Conservation (phyloP, 2,797 vertebrate species). For the Artibeus jamaicensis region DNA sequence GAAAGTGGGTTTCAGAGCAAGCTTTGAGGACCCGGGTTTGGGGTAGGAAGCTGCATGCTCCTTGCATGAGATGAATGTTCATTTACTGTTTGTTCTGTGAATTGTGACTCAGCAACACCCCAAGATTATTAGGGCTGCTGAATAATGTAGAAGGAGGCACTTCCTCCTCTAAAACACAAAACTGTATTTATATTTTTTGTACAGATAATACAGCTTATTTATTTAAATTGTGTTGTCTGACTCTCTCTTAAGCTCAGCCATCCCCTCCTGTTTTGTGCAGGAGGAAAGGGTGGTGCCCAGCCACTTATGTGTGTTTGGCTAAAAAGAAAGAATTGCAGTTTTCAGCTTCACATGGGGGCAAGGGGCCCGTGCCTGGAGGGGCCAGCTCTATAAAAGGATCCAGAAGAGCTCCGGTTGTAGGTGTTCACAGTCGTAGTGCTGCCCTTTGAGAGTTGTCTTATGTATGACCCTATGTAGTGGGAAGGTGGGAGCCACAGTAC, state of each 20-base stretch:
- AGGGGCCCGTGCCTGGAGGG: neutral
- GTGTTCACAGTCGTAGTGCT: neutral
- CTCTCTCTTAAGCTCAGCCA: constrained; percentile 67
- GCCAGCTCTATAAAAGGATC: neutral
- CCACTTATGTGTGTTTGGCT: neutral
- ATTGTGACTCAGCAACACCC: constrained; percentile 72
- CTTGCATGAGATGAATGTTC: constrained; percentile 76
- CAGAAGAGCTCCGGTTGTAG: neutral
- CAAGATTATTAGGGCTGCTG: constrained; percentile 69
- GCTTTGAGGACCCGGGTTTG: neutral
- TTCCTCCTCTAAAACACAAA: constrained; percentile 78
- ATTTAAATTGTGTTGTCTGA: constrained; percentile 80
- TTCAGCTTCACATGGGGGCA: neutral
- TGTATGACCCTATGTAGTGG: neutral
- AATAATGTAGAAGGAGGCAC: constrained; percentile 76
- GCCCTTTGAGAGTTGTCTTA: neutral
- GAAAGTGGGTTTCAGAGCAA: constrained; percentile 14
- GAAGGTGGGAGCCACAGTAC: neutral
- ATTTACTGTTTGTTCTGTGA: constrained; percentile 80
- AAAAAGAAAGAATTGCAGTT: neutral
- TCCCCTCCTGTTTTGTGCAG: neutral
- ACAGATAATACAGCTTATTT: constrained; percentile 83
- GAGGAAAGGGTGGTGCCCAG: neutral
- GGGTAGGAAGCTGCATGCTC: constrained; percentile 42
- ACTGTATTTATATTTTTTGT: constrained; percentile 83